Base-by-base conservation (phyloP, 2,888 invertebrate species). In the Drosophila cracens region DNA sequence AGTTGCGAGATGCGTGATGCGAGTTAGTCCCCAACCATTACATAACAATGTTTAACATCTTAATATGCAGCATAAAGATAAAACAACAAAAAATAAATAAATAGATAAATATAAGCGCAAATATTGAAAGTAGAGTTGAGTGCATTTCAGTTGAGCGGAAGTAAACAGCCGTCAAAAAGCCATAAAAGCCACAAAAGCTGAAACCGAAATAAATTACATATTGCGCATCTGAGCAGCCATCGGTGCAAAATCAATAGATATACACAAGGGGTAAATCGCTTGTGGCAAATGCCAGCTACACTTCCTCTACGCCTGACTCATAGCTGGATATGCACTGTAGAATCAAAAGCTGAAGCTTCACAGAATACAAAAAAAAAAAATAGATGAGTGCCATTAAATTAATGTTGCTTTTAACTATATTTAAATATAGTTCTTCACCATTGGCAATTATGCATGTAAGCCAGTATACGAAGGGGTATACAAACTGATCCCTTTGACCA, bases 111-210 rank as follows among this genome's bases (percentile, higher is more conserved):
- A n/a, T 57, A 61, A 52, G 74, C 54, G 70, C 82, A 90, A 86
- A 86, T 86, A 90, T 88, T 90, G 64, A 70, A 70, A 53, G 40
- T 83, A 73, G 82, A 75, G 62, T 67, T 67, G 72, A 80, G 74
- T 74, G 88, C 80, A 79, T 74, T 72, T 70, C 54, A 48, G 70
- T 51, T 70, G 43, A 70, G 66, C 62, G 83, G 81, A 87, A 87
- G 72, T 82, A 69, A 79, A 72, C 65, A 73, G 31, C 8, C 38
- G 38, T 33, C 40, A 48, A 33, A 5, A 33, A 51, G 31, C 18
- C 38, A 51, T 11, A 40, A 61, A 49, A 29, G n/a, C 49, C 31
- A 16, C 4, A 40, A 71, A 59, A 25, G 16, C 8, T 5, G 27
- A 59, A 58, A 57, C 40, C 40, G 11, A n/a, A 38, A 33, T 33